Conservation (phyloP, 2,113 vertebrate genomes). For the Gallinago jamesoni region DNA sequence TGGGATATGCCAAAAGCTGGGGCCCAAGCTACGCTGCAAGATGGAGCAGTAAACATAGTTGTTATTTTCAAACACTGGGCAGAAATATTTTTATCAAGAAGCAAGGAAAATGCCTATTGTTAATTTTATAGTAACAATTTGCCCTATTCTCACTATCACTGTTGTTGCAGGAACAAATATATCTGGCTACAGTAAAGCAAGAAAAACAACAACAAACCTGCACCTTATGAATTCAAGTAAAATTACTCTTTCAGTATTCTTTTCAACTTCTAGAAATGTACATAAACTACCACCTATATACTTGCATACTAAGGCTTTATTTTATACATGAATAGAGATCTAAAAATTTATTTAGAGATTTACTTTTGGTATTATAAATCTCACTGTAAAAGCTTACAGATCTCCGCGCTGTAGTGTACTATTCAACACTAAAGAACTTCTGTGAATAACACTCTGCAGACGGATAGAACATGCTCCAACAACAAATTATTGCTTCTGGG, state of each 20-base stretch:
- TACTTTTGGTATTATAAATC: background rate
- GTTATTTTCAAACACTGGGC: constrained; percentile 2
- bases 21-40: background rate
- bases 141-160: background rate
- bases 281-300: background rate
- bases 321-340: background rate
- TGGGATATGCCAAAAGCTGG: background rate
- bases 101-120: constrained; percentile 29
- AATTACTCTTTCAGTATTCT: background rate
- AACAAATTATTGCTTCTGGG: background rate
- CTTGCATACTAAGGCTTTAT: background rate
- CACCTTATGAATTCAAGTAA: background rate
- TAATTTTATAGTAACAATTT: constrained; percentile 37
- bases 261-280: background rate
- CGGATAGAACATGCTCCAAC: background rate
- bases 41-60: constrained; percentile 25
- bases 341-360: background rate
- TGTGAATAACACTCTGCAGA: background rate
- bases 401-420: background rate
- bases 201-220: background rate
- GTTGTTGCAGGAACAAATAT: background rate
- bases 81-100: constrained; percentile 22
- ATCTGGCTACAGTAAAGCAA: background rate
- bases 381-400: background rate
- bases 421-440: background rate